Evolutionary conservation across 1,140 invertebrate genomes (phyloP).

Genomic region (Meloidogyne exigua): DNA sequence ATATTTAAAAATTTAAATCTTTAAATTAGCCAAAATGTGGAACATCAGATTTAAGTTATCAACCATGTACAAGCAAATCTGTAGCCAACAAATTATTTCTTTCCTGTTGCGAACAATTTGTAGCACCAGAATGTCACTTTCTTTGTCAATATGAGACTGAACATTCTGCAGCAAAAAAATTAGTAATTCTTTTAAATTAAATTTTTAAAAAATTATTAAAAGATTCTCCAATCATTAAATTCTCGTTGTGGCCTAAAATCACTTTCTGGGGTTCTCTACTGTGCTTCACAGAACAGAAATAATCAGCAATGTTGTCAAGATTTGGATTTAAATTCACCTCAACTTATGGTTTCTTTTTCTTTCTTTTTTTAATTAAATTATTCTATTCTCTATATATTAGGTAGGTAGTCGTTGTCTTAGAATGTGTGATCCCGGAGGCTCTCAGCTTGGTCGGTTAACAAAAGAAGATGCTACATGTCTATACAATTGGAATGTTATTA

Average conservation of each 20-base stretch:
- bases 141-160: constrained; percentile 54
- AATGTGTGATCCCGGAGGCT: constrained; percentile 51
- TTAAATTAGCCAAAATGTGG: constrained; percentile 29
- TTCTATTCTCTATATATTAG: not conserved
- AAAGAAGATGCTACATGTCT: constrained; percentile 48
- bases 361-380: no score
- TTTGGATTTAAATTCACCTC: constrained; percentile 37
- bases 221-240: constrained; percentile 43
- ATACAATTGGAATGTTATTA: constrained; percentile 55
- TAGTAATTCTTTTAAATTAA: constrained; percentile 38
- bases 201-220: not conserved
- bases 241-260: constrained; percentile 18
- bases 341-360: constrained; percentile 4
- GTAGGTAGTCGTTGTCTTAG: constrained; percentile 35
- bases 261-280: constrained; percentile 48
- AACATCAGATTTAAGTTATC: constrained; percentile 29
- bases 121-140: constrained; percentile 43
- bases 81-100: constrained; percentile 40
- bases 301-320: constrained; percentile 53
- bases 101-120: constrained; percentile 34
- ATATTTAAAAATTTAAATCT: not conserved
- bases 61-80: constrained; percentile 43
- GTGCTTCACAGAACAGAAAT: constrained; percentile 53
- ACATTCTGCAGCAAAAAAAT: constrained; percentile 47
- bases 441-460: constrained; percentile 37